These are phyloP conservation scores for Leptobrachium ailaonicum DNA, from an alignment of 2,113 vertebrate genomes.

Conservation along the genomic window DNA sequence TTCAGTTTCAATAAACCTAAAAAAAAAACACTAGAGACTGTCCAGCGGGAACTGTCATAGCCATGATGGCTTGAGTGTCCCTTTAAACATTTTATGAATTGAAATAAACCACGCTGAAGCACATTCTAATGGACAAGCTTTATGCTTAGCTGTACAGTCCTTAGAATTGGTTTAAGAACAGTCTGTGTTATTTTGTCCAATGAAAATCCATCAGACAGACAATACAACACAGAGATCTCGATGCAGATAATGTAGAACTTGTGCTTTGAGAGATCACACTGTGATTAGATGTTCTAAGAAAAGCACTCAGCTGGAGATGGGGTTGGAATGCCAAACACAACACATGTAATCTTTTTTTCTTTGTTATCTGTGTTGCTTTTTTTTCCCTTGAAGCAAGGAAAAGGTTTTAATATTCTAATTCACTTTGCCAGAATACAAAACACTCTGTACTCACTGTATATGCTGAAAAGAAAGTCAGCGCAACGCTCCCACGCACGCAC, in stretches of 20 bases:
- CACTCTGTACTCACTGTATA: constrained; percentile 3
- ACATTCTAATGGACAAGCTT: too few species aligned
- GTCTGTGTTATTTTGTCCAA: not conserved
- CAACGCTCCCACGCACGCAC: not conserved
- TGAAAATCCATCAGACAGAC: not conserved
- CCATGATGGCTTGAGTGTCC: too few species aligned
- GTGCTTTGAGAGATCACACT: constrained; percentile 39
- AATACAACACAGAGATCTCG: constrained; percentile 46
- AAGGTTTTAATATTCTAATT: not conserved
- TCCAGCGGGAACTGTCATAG: too few species aligned
- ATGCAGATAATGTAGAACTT: constrained; percentile 7
- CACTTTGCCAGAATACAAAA: constrained; percentile 23
- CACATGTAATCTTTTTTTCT: accelerated
- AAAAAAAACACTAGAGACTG: too few species aligned
- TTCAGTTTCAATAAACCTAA: too few species aligned
- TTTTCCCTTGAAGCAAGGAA: not conserved
- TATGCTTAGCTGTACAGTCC: too few species aligned
- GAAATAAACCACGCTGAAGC: too few species aligned
- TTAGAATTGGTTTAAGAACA: too few species aligned
- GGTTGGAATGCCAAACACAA: constrained; percentile 17
- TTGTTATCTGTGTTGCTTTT: too few species aligned
- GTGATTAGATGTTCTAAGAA: constrained; percentile 10
- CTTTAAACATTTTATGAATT: too few species aligned
- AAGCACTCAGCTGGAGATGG: constrained; percentile 15
- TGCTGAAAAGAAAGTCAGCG: constrained; percentile 9